Evolutionary conservation across 2,797 vertebrate genomes (phyloP).

Genomic region (Parauchenoglanis punctatus): DNA sequence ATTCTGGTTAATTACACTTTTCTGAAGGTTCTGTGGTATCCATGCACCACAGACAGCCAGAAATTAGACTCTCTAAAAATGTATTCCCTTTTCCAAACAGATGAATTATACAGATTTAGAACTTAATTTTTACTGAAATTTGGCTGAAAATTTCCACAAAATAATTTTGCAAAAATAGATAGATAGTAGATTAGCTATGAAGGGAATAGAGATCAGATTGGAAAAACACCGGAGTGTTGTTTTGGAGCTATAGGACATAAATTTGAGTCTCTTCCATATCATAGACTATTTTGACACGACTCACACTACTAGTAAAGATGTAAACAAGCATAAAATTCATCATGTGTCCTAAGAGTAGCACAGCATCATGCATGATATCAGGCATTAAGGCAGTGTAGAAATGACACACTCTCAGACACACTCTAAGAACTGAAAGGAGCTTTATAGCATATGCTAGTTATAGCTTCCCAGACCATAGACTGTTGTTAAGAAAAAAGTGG

Average conservation of each 20-base stretch:
- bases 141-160: background rate
- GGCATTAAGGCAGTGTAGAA: background rate
- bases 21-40: conserved; percentile 6
- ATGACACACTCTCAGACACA: background rate
- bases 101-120: conserved; percentile 10
- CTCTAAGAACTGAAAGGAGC: background rate
- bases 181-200: background rate
- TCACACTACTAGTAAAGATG: background rate
- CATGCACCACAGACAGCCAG: conserved; percentile 7
- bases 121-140: background rate
- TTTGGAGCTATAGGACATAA: background rate
- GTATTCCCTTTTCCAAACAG: background rate
- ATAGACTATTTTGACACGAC: background rate
- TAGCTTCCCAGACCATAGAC: conserved; percentile 8
- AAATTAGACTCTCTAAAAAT: conserved; percentile 12
- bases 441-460: background rate
- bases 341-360: background rate
- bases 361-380: background rate
- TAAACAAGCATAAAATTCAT: background rate
- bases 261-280: background rate
- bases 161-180: background rate
- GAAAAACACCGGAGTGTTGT: background rate
- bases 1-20: conserved; percentile 29
- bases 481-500: conserved; percentile 24
- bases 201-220: too few species aligned